Conservation (phyloP, 2,113 vertebrate species). For the Syngnathus floridae region DNA sequence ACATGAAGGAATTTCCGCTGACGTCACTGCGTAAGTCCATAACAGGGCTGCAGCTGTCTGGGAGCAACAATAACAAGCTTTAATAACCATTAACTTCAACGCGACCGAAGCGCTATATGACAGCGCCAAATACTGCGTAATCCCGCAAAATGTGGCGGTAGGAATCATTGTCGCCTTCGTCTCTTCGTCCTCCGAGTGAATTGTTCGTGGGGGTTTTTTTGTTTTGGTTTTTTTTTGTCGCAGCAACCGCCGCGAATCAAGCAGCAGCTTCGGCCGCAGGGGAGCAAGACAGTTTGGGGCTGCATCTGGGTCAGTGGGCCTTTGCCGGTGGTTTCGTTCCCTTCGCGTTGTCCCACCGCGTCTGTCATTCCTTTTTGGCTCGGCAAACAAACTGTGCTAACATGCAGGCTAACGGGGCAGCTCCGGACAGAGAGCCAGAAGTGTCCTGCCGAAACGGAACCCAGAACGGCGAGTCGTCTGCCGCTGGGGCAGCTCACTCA, state of each 20-base stretch:
- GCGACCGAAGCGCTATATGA: conserved; percentile 15
- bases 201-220: conserved; percentile 40
- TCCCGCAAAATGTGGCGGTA: conserved; percentile 69
- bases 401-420: conserved; percentile 91
- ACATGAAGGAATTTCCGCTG: conserved; percentile 79
- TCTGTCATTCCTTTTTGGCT: conserved; percentile 17
- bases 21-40: conserved; percentile 76
- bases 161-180: conserved; percentile 77
- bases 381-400: conserved; percentile 46
- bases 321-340: conserved; percentile 27
- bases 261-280: conserved; percentile 77
- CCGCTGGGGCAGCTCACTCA: conserved; percentile 74
- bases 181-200: conserved; percentile 77
- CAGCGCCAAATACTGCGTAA: conserved; percentile 45
- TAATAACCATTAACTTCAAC: conserved; percentile 12
- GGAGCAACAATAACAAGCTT: conserved; percentile 74
- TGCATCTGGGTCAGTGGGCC: conserved; percentile 83
- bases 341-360: conserved; percentile 27
- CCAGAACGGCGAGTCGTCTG: conserved; percentile 83
- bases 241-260: conserved; percentile 78
- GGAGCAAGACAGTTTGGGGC: conserved; percentile 79
- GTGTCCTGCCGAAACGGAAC: conserved; percentile 72
- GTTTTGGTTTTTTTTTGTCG: conserved; percentile 61
- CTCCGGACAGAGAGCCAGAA: conserved; percentile 73
- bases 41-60: conserved; percentile 72